Base-by-base conservation (phyloP, 1,140 invertebrate species). In the Bemisia tabaci region DNA sequence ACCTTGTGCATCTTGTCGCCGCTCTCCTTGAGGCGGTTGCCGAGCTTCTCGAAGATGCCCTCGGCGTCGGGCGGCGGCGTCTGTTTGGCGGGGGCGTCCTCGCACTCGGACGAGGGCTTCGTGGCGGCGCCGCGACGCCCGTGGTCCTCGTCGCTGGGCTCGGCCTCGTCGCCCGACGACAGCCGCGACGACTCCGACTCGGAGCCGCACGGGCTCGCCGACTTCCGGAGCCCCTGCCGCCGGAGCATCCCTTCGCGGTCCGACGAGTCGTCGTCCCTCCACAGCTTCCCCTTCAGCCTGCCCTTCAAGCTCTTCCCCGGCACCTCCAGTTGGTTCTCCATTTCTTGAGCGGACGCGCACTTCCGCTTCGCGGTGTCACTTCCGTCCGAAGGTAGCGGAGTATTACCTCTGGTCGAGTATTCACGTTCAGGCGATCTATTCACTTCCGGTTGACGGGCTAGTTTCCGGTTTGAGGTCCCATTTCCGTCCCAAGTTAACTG, bases 1-100 rank as follows among this genome's bases (percentile, higher is more conserved):
- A 85, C 83, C 83, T 81, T 82, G 48, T 84, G 81, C 63, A 84
- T 77, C 69, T 78, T 79, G 63, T 84, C 83, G 48, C 83, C 78
- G 66, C 79, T 79, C 64, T 80, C 81, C 70, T 79, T 82, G 23
- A 84, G 75, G 66, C 78, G 77, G 1, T 78, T 82, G 59, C 79
- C 80, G 26, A 84, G 73, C 72, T 77, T 83, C 66, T 84, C 83
- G 26, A 84, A 76, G n/a, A 84, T 59, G 21, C 67, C 65, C 59
- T 70, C 69, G 39, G 62, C 2, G 48, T 22, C 22, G 33, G 33
- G 33, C 17, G 33, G 33, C 17, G 33, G 33, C 33, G 33, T 5
- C 5, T 5, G 33, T 17, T 5, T 5, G 5, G 33, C 33, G 5
- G 33, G 33, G 5, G 17, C 33, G 17, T 48, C 33, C 17, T 48